Conservation (phyloP, 2,797 vertebrate species). For the Urocyon cinereoargenteus region DNA sequence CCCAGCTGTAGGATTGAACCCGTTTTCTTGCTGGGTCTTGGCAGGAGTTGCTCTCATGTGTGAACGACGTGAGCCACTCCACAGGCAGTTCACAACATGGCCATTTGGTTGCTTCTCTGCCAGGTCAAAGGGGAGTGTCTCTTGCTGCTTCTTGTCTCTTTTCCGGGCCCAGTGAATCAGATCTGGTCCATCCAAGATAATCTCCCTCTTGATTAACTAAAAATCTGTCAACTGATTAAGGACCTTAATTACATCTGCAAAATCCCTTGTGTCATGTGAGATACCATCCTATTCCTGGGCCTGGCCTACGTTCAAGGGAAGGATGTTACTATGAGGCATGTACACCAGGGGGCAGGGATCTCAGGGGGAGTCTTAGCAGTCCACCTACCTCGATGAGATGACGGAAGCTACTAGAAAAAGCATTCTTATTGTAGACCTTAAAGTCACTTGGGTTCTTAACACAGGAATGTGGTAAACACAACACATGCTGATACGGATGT, state of each 20-base stretch:
- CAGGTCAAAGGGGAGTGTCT: neutral
- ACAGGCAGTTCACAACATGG: neutral
- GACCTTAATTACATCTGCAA: constrained; percentile 36
- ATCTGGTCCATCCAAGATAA: neutral
- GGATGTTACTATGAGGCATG: neutral
- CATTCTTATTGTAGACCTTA: neutral
- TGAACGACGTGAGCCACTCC: neutral
- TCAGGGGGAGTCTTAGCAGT: neutral
- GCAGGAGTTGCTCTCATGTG: neutral
- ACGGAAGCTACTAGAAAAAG: neutral
- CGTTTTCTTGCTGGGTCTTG: neutral
- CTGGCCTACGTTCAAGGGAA: neutral
- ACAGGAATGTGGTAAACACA: neutral
- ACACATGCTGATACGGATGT: neutral
- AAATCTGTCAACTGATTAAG: constrained; percentile 29
- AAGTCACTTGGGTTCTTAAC: neutral
- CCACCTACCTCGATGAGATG: neutral
- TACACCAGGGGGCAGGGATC: neutral
- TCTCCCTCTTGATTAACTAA: constrained; percentile 39
- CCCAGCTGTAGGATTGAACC: neutral
- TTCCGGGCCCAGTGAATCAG: neutral
- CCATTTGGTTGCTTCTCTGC: neutral
- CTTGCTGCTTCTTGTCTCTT: neutral
- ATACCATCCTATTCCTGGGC: neutral
- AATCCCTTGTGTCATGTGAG: neutral